A percentile compares a stretch with the other conserved stretches of the same genome.
Evolutionary conservation across 2,113 vertebrate genomes (phyloP).

Genomic region (Coregonus clupeaformis): DNA sequence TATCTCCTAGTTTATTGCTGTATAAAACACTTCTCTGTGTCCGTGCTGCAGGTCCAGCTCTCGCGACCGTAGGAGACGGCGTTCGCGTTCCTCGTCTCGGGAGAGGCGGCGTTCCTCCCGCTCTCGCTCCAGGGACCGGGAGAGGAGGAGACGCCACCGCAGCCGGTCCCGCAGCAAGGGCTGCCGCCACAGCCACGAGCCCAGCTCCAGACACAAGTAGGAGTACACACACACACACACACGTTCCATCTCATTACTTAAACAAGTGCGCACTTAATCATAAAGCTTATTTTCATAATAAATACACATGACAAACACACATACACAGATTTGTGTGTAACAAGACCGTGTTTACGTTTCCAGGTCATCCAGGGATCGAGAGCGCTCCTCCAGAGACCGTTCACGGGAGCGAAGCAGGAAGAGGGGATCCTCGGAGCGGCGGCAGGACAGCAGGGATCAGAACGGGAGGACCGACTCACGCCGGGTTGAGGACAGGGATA

Average conservation of each 20-base stretch:
- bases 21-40: slow-evolving; percentile 18
- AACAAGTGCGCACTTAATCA: too few species aligned
- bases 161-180: slow-evolving; percentile 86
- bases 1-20: background rate
- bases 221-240: background rate
- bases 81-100: slow-evolving; percentile 81
- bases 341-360: background rate
- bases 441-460: slow-evolving; percentile 78
- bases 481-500: slow-evolving; percentile 87
- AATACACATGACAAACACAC: background rate
- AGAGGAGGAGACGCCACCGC: slow-evolving; percentile 78
- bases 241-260: slow-evolving; percentile 49
- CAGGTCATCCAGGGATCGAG: slow-evolving; percentile 86
- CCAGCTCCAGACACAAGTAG: slow-evolving; percentile 88
- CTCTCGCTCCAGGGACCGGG: slow-evolving; percentile 81
- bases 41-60: slow-evolving; percentile 83
- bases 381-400: slow-evolving; percentile 82
- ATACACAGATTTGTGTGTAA: background rate
- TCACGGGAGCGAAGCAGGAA: slow-evolving; percentile 84
- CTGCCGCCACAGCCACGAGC: slow-evolving; percentile 84
- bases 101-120: slow-evolving; percentile 82
- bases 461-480: slow-evolving; percentile 85
- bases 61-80: slow-evolving; percentile 82
- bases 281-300: background rate
- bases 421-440: slow-evolving; percentile 9